Conservation (phyloP, 2,888 invertebrate species). For the Zelleria hepariella region DNA sequence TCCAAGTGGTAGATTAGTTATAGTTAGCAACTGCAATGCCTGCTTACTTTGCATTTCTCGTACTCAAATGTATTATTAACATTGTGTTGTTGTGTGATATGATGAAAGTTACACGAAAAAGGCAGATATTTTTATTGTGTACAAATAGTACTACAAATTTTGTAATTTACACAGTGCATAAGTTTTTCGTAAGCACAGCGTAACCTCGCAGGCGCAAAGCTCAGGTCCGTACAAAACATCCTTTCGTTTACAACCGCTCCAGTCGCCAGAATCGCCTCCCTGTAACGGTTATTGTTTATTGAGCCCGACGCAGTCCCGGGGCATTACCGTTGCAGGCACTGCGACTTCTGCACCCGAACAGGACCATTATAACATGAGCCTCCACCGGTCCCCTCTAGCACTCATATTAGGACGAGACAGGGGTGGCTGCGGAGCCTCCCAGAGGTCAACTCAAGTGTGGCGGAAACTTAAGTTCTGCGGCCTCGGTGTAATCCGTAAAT, state of each 20-base stretch:
- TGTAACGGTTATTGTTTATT: slow-evolving; percentile 2
- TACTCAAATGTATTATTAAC: too few species aligned
- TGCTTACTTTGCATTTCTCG: too few species aligned
- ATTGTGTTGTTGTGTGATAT: too few species aligned
- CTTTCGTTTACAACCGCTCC: neutral
- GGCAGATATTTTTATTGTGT: too few species aligned
- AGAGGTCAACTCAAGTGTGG: slow-evolving; percentile 13
- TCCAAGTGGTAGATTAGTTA: too few species aligned
- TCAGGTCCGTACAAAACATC: neutral
- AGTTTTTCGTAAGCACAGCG: too few species aligned
- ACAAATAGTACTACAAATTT: too few species aligned
- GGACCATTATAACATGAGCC: neutral
- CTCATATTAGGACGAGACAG: neutral
- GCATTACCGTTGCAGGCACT: neutral
- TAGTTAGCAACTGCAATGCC: too few species aligned
- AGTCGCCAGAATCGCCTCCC: neutral
- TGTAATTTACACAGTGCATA: too few species aligned
- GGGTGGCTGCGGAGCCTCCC: neutral
- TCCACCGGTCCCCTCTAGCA: neutral
- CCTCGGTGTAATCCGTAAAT: slow-evolving; percentile 23
- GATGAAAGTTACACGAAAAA: too few species aligned
- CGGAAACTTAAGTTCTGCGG: slow-evolving; percentile 21
- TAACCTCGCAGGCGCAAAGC: too few species aligned
- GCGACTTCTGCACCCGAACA: neutral
- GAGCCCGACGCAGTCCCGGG: neutral